Percentiles rank a stretch among this genome's conserved stretches.
Evolutionary conservation across 2,113 vertebrate species (phyloP).

Genomic region (Sander lucioperca): DNA sequence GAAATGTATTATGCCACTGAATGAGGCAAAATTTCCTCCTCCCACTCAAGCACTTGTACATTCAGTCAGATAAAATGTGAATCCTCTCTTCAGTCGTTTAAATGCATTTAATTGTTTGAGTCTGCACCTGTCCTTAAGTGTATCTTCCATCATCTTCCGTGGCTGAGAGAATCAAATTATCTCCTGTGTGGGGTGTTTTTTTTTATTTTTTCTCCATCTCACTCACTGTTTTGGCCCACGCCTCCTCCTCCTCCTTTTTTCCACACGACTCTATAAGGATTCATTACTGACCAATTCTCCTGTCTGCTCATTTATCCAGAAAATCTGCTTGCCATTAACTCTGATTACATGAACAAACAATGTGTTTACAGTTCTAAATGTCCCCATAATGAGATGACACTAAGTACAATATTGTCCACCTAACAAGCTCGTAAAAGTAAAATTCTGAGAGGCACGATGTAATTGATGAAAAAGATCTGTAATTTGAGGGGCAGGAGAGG

Average conservation of each 20-base stretch:
- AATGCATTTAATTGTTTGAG: neutral
- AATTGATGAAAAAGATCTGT: constrained; percentile 68
- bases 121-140: neutral
- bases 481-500: constrained; percentile 46
- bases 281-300: constrained; percentile 57
- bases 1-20: neutral
- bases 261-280: constrained; percentile 20
- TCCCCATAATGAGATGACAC: constrained; percentile 72
- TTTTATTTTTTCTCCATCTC: neutral
- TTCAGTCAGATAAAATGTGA: constrained; percentile 10
- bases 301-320: constrained; percentile 71
- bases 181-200: neutral
- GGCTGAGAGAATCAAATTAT: neutral
- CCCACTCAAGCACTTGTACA: neutral
- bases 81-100: neutral
- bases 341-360: constrained; percentile 76
- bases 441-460: constrained; percentile 65
- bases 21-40: neutral
- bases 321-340: constrained; percentile 73
- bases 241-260: constrained; percentile 7
- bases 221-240: neutral
- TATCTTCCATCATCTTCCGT: neutral
- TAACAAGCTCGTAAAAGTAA: constrained; percentile 79
- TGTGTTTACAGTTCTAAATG: constrained; percentile 73
- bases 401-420: constrained; percentile 78